Evolutionary conservation across 1,140 invertebrate genomes (phyloP), one percentile per base, ranked within the genome.

Genomic region (Copidosoma floridanum): DNA sequence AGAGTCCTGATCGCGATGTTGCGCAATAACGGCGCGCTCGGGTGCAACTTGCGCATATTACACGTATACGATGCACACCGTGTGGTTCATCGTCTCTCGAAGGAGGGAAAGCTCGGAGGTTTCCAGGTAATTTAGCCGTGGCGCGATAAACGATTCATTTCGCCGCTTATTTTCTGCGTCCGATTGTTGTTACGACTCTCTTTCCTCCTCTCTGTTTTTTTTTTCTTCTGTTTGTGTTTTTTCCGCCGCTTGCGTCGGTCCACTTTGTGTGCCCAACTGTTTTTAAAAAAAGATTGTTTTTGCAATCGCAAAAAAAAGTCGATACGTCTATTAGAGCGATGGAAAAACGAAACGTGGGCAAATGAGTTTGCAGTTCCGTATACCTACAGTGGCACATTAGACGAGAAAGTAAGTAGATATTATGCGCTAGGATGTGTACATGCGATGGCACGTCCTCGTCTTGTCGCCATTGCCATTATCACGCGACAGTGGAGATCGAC

Each of bases 351-450:
- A 55, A 63, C 51, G 52, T 53, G 61, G 53, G 53, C 54, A 69
- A 70, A 69, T 69, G 61, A 70, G 65, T 68, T 70, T 66, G 66
- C 62, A 64, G 67, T 69, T 29, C 1, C n/a, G n/a, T n/a, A n/a
- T n/a, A 24, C 10, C 7, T 6, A 5, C 16, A 38, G 35, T 27
- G n/a, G 32, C 48, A 48, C n/a, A n/a, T 47, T 24, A 35, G 21
- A 48, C 51, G 63, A 65, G 63, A 68, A 66, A 67, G 63, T 67
- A n/a, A n/a, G n/a, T n/a, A n/a, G n/a, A n/a, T n/a, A n/a, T n/a
- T n/a, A n/a, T n/a, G n/a, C n/a, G n/a, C n/a, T n/a, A n/a, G n/a
- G n/a, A n/a, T n/a, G n/a, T n/a, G n/a, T n/a, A n/a, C n/a, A n/a
- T n/a, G n/a, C n/a, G n/a, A n/a, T n/a, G n/a, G n/a, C n/a, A n/a